These are phyloP conservation scores for Baccha elongata DNA, from an alignment of 2,888 invertebrate species.

Conservation along the genomic window DNA sequence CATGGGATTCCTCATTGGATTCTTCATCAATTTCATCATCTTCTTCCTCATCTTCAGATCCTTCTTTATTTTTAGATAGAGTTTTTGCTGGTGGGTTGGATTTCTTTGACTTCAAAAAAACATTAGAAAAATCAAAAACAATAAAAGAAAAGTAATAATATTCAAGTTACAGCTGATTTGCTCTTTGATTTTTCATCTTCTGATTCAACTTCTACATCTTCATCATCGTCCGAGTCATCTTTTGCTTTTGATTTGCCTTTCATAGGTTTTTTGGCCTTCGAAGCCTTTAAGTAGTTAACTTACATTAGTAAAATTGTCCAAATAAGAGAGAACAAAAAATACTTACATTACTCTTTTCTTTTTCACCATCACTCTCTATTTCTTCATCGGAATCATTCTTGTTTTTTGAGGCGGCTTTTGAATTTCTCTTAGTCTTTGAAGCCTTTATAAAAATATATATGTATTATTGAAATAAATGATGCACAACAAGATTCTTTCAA, in stretches of 20 bases:
- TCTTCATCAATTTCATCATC: background rate
- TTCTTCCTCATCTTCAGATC: background rate
- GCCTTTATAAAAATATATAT: background rate
- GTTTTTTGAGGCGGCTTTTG: constrained; percentile 54
- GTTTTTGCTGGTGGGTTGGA: too few relatives aligned
- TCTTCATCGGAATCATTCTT: constrained; percentile 46
- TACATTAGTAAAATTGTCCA: background rate
- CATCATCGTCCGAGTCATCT: constrained; percentile 54
- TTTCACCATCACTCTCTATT: constrained; percentile 13
- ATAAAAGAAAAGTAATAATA: background rate
- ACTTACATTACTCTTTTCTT: background rate
- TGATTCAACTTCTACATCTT: constrained; percentile 13
- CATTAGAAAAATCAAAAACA: too few relatives aligned
- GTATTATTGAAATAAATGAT: too few relatives aligned
- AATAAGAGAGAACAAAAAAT: background rate
- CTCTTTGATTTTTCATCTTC: background rate
- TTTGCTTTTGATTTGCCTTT: constrained; percentile 22
- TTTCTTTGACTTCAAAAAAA: too few relatives aligned
- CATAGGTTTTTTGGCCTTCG: background rate
- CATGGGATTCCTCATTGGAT: background rate
- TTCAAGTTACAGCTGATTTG: background rate
- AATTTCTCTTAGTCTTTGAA: constrained; percentile 12
- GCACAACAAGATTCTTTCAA: too few relatives aligned
- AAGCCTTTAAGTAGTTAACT: background rate
- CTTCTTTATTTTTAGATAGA: background rate